Conservation (phyloP, 2,888 invertebrate species). For the Stenotaenia linearis region DNA sequence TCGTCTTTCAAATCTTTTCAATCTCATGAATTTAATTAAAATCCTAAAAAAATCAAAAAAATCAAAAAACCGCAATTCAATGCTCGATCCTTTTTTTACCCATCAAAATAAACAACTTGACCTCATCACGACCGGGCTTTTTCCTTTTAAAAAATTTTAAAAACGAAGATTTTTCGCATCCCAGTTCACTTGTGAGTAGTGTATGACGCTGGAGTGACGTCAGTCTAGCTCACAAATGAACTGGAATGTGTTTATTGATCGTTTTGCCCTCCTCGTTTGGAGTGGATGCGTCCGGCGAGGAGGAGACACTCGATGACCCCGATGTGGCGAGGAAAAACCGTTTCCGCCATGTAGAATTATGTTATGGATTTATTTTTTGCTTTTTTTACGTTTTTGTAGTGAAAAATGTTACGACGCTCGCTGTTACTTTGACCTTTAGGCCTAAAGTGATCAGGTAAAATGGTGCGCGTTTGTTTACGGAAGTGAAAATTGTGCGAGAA, state of each 20-base stretch:
- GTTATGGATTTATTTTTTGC: not conserved
- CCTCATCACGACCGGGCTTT: not conserved
- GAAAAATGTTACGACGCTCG: not conserved
- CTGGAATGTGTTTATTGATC: no score
- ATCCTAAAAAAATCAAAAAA: no score
- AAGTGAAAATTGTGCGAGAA: no score
- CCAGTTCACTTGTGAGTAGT: not conserved
- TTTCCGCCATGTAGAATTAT: not conserved
- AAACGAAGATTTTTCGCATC: no score
- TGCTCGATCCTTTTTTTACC: no score
- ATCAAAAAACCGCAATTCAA: not conserved
- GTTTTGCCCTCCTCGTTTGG: no score
- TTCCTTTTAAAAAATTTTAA: not conserved
- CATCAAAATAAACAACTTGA: no score
- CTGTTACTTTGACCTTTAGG: not conserved
- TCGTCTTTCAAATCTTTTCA: not conserved
- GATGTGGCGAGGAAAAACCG: not conserved
- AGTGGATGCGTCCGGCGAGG: not conserved
- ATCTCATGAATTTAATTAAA: no score
- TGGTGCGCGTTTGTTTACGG: not conserved
- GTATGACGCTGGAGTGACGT: not conserved
- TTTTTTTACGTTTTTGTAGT: not conserved
- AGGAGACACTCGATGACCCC: slow-evolving; percentile 19
- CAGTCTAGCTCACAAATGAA: no score
- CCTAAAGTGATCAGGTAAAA: not conserved